phyloP scores from a whole-genome alignment of 2,113 vertebrate genomes.

The Leucopternis melanops region DNA sequence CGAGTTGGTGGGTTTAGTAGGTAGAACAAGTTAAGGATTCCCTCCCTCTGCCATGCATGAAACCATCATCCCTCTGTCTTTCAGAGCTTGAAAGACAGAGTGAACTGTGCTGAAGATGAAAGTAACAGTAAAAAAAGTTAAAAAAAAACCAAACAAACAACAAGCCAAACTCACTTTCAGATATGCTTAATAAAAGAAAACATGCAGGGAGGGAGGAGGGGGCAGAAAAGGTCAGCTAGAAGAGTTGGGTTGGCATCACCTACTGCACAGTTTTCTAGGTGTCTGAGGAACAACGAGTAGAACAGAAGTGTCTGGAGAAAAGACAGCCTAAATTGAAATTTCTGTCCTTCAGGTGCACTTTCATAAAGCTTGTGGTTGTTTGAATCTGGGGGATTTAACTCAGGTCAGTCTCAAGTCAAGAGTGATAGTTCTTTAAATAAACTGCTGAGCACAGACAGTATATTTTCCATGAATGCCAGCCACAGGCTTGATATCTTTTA shows the following conservation, averaged over 20 bases:
- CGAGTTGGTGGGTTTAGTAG: neutral
- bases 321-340: neutral
- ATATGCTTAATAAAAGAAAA: neutral
- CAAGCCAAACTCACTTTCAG: neutral
- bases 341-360: neutral
- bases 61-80: neutral
- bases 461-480: neutral
- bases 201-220: rapidly evolving
- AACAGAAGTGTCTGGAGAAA: neutral
- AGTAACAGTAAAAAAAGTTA: neutral
- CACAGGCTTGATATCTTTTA: neutral
- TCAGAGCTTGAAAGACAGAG: neutral
- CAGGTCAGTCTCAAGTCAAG: neutral
- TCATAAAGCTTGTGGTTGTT: neutral
- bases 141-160: neutral
- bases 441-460: neutral
- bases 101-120: neutral
- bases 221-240: neutral
- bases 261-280: neutral
- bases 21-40: neutral
- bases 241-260: neutral
- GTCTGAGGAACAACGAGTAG: neutral
- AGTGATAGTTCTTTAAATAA: neutral
- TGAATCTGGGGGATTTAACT: neutral
- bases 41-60: neutral